Conservation (phyloP, 2,888 invertebrate species). For the Periphyllus acericola region DNA sequence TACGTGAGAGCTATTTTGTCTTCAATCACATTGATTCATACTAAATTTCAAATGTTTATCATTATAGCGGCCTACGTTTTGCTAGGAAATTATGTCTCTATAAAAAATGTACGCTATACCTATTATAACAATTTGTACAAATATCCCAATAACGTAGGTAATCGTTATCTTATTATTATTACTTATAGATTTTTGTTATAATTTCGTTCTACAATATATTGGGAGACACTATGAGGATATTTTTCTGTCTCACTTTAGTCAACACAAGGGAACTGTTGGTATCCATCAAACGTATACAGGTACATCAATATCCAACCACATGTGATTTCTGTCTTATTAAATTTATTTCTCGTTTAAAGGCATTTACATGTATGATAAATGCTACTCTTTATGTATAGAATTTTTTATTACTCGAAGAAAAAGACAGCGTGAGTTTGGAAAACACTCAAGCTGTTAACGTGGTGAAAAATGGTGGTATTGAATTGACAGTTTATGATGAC, state of each 20-base stretch:
- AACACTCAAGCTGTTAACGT: neutral
- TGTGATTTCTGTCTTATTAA: neutral
- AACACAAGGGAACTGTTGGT: slow-evolving; percentile 83
- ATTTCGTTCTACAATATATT: slow-evolving; percentile 91
- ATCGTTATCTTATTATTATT: neutral
- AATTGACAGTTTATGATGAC: neutral
- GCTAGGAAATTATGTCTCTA: slow-evolving; percentile 75
- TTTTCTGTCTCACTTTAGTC: slow-evolving; percentile 85
- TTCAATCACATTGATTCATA: slow-evolving; percentile 83
- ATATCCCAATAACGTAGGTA: too few species aligned
- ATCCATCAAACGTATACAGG: slow-evolving; percentile 77
- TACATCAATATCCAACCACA: slow-evolving; percentile 48
- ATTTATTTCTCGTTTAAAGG: neutral
- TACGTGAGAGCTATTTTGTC: slow-evolving; percentile 76
- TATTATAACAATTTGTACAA: too few species aligned
- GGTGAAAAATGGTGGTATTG: neutral
- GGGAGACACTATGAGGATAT: slow-evolving; percentile 86
- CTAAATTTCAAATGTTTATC: slow-evolving; percentile 80
- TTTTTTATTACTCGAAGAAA: slow-evolving; percentile 68
- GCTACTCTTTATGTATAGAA: slow-evolving; percentile 65
- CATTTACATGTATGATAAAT: neutral
- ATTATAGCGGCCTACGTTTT: slow-evolving; percentile 78
- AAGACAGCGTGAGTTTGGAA: neutral
- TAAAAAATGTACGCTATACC: slow-evolving; percentile 74
- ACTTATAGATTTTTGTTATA: slow-evolving; percentile 78